Percentiles rank a stretch among this genome's conserved stretches.
Conservation (phyloP, 2,797 vertebrate species). For the Garrulus glandarius region DNA sequence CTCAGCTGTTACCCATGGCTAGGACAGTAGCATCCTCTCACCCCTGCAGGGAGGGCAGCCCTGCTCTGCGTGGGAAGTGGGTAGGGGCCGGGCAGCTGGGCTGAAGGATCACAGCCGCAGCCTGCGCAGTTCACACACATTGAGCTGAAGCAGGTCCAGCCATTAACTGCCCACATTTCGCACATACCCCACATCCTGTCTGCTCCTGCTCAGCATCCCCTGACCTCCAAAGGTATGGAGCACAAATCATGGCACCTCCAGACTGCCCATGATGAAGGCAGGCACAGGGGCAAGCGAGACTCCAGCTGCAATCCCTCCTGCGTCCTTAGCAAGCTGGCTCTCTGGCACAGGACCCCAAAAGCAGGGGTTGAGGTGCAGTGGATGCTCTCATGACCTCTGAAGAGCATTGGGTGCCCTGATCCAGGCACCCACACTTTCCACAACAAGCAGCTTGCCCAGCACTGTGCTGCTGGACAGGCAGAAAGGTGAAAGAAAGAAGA, state of each 20-base stretch:
- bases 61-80: fast-evolving
- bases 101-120: fast-evolving
- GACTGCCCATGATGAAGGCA: not conserved
- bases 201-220: not conserved
- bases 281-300: fast-evolving
- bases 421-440: fast-evolving
- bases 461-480: fast-evolving
- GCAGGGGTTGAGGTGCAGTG: fast-evolving
- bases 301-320: fast-evolving
- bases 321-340: fast-evolving
- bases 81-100: fast-evolving
- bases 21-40: not conserved
- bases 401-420: not conserved
- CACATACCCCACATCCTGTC: not conserved
- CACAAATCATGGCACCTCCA: fast-evolving
- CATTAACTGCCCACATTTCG: fast-evolving
- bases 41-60: not conserved
- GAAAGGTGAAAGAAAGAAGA: not conserved
- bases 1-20: fast-evolving
- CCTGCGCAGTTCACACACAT: not conserved
- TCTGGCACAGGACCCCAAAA: not conserved
- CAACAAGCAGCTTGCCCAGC: fast-evolving
- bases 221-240: not conserved
- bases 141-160: not conserved
- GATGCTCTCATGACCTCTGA: fast-evolving